Evolutionary conservation across 2,113 vertebrate genomes (phyloP), one percentile per base, ranked within the genome.

Genomic region (Ictalurus punctatus): DNA sequence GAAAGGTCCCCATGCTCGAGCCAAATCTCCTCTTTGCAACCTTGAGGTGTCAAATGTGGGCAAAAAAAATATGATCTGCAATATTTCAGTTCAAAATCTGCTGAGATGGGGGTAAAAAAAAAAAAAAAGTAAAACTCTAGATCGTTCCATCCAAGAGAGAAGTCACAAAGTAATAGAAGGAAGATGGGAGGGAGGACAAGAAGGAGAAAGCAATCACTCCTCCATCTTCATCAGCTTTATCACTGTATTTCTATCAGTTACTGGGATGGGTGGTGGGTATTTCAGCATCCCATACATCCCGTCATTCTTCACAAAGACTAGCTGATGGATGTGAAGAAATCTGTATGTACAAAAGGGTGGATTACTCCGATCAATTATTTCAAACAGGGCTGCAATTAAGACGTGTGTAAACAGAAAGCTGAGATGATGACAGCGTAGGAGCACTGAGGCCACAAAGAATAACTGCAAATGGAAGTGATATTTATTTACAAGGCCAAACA

Each of bases 151-250:
- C 30, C 25, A 54, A 74, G 0, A 27, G n/a, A 71, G 87, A 76
- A 23, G 40, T 59, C 81, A 21, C 67, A 56, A 54, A 59, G 9
- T 61, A 56, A 63, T 25, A n/a, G 63, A 59, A 54, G 85, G 19
- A 73, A 83, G 85, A 80, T 34, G 34, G 34, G 71, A 82, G 48
- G 58, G 71, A 82, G 48, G 59, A 87, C 48, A 59, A 52, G 40
- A 83, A 83, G n/a, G 21, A 34, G 86, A 86, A 88, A 84, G 79
- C 91, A 92, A 86, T 79, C 83, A 84, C 52, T 89, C 67, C 58
- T 65, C 40, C 61, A 17, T 52, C 14, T 83, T 4, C 56, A 90
- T 78, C 80, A 89, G 54, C 69, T 69, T 83, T 83, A 78, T 89
- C 83, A 78, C 59, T 82, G 44, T 27, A 59, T 80, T 59, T 48